phyloP scores from a whole-genome alignment of 2,797 vertebrate species.

The Syncerus caffer region DNA sequence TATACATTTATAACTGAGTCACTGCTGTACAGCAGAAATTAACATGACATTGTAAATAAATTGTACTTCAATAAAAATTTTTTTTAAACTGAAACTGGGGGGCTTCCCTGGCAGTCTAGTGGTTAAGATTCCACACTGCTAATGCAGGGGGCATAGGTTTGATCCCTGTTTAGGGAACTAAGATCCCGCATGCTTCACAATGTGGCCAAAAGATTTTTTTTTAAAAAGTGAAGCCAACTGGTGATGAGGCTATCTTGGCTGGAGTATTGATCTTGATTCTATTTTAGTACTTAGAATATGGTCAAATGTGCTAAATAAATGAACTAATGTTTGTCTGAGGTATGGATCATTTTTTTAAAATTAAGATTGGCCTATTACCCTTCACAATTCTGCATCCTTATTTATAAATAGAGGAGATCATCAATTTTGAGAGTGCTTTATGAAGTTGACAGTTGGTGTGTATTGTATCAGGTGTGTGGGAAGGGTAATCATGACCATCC shows the following conservation, averaged over 20 bases:
- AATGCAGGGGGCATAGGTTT: background rate
- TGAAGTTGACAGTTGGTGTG: background rate
- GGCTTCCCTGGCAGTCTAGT: background rate
- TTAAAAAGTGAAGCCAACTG: background rate
- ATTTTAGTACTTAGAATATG: background rate
- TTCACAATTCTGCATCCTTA: background rate
- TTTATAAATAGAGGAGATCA: background rate
- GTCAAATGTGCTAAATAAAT: slow-evolving; percentile 18
- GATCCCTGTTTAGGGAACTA: background rate
- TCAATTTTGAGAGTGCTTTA: background rate
- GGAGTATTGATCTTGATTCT: background rate
- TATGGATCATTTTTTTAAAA: background rate
- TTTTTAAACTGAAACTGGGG: background rate
- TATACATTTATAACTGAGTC: background rate
- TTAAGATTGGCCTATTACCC: background rate
- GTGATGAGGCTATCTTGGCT: background rate
- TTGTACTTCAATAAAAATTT: background rate
- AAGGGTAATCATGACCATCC: background rate
- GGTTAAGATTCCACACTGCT: background rate
- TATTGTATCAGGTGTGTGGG: background rate
- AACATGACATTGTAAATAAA: background rate
- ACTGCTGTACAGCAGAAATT: background rate
- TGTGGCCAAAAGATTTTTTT: background rate
- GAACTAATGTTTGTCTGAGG: slow-evolving; percentile 21
- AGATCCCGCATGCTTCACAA: background rate